These are phyloP conservation scores for Xanthorhoe designata DNA, from an alignment of 2,888 invertebrate species.

Conservation along the genomic window DNA sequence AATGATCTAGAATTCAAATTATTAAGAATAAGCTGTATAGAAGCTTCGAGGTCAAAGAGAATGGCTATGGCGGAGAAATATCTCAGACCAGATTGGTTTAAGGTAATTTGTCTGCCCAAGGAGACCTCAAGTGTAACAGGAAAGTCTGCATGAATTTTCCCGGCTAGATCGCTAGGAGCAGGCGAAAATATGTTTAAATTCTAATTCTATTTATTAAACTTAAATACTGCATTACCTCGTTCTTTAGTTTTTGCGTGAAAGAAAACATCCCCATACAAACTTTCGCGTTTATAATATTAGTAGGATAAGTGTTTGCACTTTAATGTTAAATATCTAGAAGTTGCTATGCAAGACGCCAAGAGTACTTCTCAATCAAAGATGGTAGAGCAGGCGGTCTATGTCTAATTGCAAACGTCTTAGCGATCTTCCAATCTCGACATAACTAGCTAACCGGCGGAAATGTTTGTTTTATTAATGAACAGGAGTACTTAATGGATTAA, in stretches of 20 bases:
- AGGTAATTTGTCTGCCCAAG: not conserved
- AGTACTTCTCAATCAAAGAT: slow-evolving; percentile 23
- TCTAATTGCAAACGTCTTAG: slow-evolving; percentile 16
- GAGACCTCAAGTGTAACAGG: too few species aligned
- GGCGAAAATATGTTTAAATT: too few species aligned
- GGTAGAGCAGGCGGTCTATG: slow-evolving; percentile 18
- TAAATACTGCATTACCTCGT: too few species aligned
- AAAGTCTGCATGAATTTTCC: too few species aligned
- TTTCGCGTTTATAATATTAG: not conserved
- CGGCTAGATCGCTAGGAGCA: too few species aligned
- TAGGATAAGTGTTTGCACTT: not conserved
- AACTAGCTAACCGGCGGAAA: slow-evolving; percentile 30
- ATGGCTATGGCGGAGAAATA: not conserved
- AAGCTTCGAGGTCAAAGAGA: not conserved
- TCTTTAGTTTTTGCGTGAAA: too few species aligned
- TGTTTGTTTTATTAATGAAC: slow-evolving; percentile 40
- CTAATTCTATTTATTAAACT: too few species aligned
- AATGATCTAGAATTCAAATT: slow-evolving; percentile 45
- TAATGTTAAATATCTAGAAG: not conserved
- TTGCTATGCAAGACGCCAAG: not conserved
- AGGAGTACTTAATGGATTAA: slow-evolving; percentile 25
- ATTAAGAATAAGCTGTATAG: not conserved
- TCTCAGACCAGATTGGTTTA: not conserved
- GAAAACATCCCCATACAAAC: too few species aligned
- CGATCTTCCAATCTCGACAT: slow-evolving; percentile 31